Evolutionary conservation across 2,797 vertebrate genomes (phyloP), one percentile per base, ranked within the genome.

Genomic region (Anisognathus igniventris): DNA sequence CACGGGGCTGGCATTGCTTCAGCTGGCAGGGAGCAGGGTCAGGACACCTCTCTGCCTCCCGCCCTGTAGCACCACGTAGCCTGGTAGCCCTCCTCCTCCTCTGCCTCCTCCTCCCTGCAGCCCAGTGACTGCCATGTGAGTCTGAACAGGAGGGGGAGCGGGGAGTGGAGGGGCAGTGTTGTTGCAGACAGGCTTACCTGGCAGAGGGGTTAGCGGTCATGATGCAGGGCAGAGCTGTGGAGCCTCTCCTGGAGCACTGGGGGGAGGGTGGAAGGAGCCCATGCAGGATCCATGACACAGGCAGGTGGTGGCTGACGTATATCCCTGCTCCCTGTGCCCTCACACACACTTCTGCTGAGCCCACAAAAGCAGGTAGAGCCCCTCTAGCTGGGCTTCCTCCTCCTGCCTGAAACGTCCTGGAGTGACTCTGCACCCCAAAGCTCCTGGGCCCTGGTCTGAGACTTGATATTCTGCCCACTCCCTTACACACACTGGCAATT

Each of bases 391-490:
- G 53, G 42, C n/a, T 74, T 22, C 25, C 14, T 5, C 8, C 23
- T 67, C 54, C 62, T 53, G 30, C 48, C 66, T 74, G 39, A 27
- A 21, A 30, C 0, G 0, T 66, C 72, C 68, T 12, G 1, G 72
- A 14, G 9, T 0, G 0, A 48, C 66, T 92, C 73, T 1, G 1
- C n/a, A 80, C 81, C 64, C 53, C 61, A 91, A 87, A 87, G 66
- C 88, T 93, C 92, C 71, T 45, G 86, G 65, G 88, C 27, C 71
- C 47, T 67, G 70, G 71, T 75, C 77, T 92, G 68, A 86, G 83
- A 86, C 81, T 96, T 97, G 96, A 85, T 96, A 95, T 96, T 96
- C 95, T 88, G 70, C 96, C 94, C 5, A 24, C 72, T 97, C 92
- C 92, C 92, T 85, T 85, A 88, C 91, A 86, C 88, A 77, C 80